A percentile compares a stretch with the other conserved stretches of the same genome.
These are phyloP conservation scores for Actinia equina DNA, from an alignment of 64 coral and sea anemone species.

Conservation along the genomic window DNA sequence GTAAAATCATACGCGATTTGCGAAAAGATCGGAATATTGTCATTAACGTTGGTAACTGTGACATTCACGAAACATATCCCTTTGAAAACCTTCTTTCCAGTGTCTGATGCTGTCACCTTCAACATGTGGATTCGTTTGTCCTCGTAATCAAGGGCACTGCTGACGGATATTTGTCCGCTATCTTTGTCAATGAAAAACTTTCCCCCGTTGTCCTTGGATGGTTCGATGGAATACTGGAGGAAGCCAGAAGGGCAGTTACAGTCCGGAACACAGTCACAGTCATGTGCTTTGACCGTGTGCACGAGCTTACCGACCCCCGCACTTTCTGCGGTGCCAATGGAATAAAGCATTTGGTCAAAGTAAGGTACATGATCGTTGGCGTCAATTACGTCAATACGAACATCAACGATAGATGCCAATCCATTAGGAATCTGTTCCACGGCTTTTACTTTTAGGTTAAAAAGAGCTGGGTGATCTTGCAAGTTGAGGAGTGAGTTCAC, in stretches of 20 bases:
- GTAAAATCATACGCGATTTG: constrained; percentile 18
- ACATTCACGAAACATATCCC: constrained; percentile 45
- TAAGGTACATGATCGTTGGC: constrained; percentile 67
- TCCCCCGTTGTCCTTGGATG: constrained; percentile 4
- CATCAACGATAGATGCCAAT: constrained; percentile 53
- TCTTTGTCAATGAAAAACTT: constrained; percentile 49
- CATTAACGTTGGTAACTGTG: constrained; percentile 52
- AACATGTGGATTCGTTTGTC: constrained; percentile 9
- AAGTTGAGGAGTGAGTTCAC: constrained; percentile 50
- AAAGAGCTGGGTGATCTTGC: constrained; percentile 25
- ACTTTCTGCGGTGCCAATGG: constrained; percentile 11
- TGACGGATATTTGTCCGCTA: constrained; percentile 54
- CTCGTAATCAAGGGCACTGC: constrained; percentile 60
- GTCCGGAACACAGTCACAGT: constrained; percentile 52
- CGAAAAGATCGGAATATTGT: constrained; percentile 47
- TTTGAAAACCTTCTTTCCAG: constrained; percentile 19
- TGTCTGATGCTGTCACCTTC: constrained; percentile 45
- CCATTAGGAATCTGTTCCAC: constrained; percentile 62
- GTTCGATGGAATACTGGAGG: constrained; percentile 52
- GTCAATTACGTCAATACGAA: constrained; percentile 44
- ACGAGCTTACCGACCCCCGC: constrained; percentile 30
- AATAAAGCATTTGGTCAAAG: constrained; percentile 25
- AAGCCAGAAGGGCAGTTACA: constrained; percentile 30
- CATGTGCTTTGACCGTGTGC: constrained; percentile 17
- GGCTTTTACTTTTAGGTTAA: constrained; percentile 54